These are phyloP conservation scores for Aspiorhynchus laticeps DNA, from an alignment of 2,113 vertebrate genomes.

Conservation along the genomic window DNA sequence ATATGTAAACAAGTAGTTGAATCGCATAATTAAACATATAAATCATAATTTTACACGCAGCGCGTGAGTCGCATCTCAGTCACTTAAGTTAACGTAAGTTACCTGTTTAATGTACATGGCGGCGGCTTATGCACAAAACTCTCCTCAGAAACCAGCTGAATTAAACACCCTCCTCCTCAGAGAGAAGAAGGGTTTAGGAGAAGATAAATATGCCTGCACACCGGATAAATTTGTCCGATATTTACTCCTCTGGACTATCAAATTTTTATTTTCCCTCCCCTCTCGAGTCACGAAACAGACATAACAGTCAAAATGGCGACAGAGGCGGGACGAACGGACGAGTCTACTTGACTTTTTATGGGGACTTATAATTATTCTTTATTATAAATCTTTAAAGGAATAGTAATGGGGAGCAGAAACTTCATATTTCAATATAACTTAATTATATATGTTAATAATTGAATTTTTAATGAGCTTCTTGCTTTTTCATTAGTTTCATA, in stretches of 20 bases:
- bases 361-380: background rate
- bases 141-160: conserved; percentile 50
- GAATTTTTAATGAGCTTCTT: too few species aligned
- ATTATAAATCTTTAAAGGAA: background rate
- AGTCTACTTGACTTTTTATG: conserved; percentile 56
- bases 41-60: background rate
- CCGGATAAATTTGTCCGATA: background rate
- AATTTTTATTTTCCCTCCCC: conserved; percentile 44
- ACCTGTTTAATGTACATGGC: conserved; percentile 84
- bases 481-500: background rate
- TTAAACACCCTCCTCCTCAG: conserved; percentile 61
- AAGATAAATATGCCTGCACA: background rate
- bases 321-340: conserved; percentile 72
- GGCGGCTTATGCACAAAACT: conserved; percentile 45
- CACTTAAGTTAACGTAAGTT: conserved; percentile 52
- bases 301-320: conserved; percentile 82
- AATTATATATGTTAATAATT: accelerated
- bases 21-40: background rate
- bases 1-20: background rate
- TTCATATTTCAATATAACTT: background rate
- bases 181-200: conserved; percentile 58
- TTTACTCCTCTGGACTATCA: conserved; percentile 8
- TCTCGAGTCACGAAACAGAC: conserved; percentile 63
- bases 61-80: conserved; percentile 37
- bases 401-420: background rate